Conservation (phyloP, 2,888 invertebrate genomes). For the Ophion ventricosus region DNA sequence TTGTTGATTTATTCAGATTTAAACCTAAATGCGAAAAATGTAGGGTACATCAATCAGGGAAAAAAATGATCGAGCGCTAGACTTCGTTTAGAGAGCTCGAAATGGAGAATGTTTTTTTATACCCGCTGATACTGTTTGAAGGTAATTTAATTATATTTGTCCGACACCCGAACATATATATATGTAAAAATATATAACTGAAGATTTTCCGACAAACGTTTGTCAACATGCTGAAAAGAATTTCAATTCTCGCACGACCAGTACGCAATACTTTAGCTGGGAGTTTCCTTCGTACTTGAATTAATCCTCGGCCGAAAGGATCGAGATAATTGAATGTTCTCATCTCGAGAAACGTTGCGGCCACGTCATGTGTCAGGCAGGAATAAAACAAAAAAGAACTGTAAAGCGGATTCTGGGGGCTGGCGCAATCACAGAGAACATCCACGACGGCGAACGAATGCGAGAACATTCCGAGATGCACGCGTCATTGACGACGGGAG, state of each 20-base stretch:
- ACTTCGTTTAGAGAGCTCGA: neutral
- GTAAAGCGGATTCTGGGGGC: neutral
- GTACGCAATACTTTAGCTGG: neutral
- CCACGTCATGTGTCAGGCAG: neutral
- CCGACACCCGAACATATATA: neutral
- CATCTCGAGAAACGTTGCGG: neutral
- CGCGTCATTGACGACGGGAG: neutral
- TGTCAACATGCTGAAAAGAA: neutral
- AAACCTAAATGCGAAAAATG: no score
- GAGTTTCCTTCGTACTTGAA: neutral
- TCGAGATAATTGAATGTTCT: neutral
- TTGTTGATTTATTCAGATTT: neutral
- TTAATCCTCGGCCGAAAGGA: neutral
- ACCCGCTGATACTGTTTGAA: neutral
- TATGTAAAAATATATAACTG: neutral
- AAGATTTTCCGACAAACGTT: neutral
- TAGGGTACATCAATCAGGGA: neutral
- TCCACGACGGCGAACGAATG: neutral
- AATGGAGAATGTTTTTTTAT: neutral
- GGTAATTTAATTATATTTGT: neutral
- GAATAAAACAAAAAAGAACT: neutral
- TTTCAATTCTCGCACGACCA: neutral
- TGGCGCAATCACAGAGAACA: conserved; percentile 1
- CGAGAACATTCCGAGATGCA: neutral
- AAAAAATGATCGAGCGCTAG: neutral